Evolutionary conservation across 2,113 vertebrate genomes (phyloP), one percentile per base, ranked within the genome.

Genomic region (Canis aureus): DNA sequence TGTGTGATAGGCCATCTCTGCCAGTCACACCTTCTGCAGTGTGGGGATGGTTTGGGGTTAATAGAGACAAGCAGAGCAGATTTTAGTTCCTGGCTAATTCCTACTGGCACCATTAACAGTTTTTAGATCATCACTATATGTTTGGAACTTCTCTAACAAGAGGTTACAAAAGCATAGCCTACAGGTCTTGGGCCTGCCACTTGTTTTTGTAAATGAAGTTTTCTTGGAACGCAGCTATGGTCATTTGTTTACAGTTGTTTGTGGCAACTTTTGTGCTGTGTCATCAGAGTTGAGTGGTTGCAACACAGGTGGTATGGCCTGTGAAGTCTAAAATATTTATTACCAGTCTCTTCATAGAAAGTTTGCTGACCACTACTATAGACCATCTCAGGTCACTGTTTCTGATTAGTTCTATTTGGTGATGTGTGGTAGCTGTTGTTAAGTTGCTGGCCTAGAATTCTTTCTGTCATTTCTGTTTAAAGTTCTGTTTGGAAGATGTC

Each of bases 361-460:
- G 60, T 74, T 76, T 91, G 53, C 59, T 76, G 25, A 38, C 38
- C 11, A 17, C 11, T 89, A 11, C 27, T 74, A 7, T 19, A 67
- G 86, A 64, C 27, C 19, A 11, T 55, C 57, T 96, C 22, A 87
- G 29, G 29, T 89, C 69, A 32, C 49, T 84, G 22, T 71, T 91
- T 91, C 78, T 59, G 69, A 49, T 91, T 91, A 66, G 49, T 86
- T 94, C 67, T 96, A 22, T 57, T 93, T 83, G 67, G 29, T 83
- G 13, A 3, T 82, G 73, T 64, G 19, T 91, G 27, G 84, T 64
- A 78, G 20, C 43, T 76, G 1, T 73, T 55, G 11, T 84, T 83
- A 78, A 15, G 32, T 81, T 92, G 59, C 73, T 55, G 29, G 19
- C 29, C 64, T 94, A 60, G n/a, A 90, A 87, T 88, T 85, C 62